A percentile compares a stretch with the other conserved stretches of the same genome.
These are phyloP conservation scores for Caenorhabditis imperialis DNA, from an alignment of 2,888 invertebrate species.

Conservation along the genomic window DNA sequence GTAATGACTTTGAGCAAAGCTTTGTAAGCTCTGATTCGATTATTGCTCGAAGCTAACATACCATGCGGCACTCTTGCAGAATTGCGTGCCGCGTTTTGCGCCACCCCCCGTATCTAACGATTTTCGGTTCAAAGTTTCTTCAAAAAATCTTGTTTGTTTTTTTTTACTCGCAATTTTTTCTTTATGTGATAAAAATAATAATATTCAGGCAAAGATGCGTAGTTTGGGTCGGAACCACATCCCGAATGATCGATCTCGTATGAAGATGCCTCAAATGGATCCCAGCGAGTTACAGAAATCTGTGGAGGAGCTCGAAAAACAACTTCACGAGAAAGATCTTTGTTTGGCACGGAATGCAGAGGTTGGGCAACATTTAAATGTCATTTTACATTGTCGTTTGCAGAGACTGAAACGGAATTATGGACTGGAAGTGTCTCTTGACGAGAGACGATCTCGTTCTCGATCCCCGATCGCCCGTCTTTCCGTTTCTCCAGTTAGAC, in stretches of 20 bases:
- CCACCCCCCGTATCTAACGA: conserved; percentile 2
- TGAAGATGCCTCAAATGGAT: not conserved
- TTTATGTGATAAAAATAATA: no score
- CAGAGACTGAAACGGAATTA: conserved; percentile 5
- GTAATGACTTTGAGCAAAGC: no score
- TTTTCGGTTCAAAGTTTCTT: conserved; percentile 4
- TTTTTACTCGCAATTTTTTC: no score
- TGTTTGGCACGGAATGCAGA: not conserved
- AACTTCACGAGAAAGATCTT: conserved; percentile 1
- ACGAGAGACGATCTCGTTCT: not conserved
- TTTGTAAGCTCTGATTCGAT: no score
- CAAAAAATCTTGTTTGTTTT: not conserved
- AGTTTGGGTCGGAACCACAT: conserved; percentile 1
- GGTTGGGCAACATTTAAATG: not conserved
- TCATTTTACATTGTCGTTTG: not conserved
- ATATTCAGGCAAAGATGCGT: no score
- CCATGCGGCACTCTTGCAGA: conserved; percentile 25
- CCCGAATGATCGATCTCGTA: not conserved
- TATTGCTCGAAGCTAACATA: no score
- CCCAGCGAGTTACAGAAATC: not conserved
- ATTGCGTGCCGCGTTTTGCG: conserved; percentile 21
- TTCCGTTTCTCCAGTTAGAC: conserved; percentile 11
- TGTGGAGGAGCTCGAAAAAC: conserved; percentile 1
- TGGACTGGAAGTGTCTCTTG: not conserved
- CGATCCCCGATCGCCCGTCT: not conserved